Evolutionary conservation across 2,888 invertebrate species (phyloP), one percentile per base, ranked within the genome.

Genomic region (Crepidodera aurea): DNA sequence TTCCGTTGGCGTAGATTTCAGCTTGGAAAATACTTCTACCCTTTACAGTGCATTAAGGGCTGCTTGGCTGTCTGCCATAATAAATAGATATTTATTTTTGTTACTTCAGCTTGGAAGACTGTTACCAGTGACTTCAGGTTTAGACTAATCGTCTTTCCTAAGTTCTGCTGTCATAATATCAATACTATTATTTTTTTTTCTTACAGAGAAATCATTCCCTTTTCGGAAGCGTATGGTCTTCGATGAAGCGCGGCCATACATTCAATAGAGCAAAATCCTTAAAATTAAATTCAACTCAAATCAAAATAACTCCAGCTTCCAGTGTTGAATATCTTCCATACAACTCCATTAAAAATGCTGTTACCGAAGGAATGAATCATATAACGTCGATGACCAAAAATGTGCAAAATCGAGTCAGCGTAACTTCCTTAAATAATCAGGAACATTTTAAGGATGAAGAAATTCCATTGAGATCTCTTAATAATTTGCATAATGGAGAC

Each of bases 181-280:
- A n/a, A n/a, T n/a, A n/a, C n/a, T n/a, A n/a, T n/a, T n/a, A n/a
- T n/a, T n/a, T n/a, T n/a, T 40, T 13, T 40, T 40, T 40, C 55
- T 85, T 84, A 10, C 85, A 97, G 96, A 89, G 98, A 78, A 96
- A 98, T 80, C 98, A 98, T 81, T 94, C 95, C 48, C 84, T 98
- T 51, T 98, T 98, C 78, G 98, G 98, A 57, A 95, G 92, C 75
- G 95, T 97, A 25, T 96, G 96, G 95, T 94, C 95, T 6, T 94
- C 95, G 65, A 92, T 96, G 85, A 86, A 93, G 75, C 87, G 92
- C 64, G 85, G 86, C 53, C 91, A 91, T 72, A 82, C 83, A 70
- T 86, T 87, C 72, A 84, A 84, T 68, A 79, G 86, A 63, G 84
- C 85, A 7, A 84, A 84, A 71, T 86, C 87, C 54, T 74, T 87